These are phyloP conservation scores for Oreochromis mossambicus DNA, from an alignment of 2,797 vertebrate genomes.

Conservation along the genomic window DNA sequence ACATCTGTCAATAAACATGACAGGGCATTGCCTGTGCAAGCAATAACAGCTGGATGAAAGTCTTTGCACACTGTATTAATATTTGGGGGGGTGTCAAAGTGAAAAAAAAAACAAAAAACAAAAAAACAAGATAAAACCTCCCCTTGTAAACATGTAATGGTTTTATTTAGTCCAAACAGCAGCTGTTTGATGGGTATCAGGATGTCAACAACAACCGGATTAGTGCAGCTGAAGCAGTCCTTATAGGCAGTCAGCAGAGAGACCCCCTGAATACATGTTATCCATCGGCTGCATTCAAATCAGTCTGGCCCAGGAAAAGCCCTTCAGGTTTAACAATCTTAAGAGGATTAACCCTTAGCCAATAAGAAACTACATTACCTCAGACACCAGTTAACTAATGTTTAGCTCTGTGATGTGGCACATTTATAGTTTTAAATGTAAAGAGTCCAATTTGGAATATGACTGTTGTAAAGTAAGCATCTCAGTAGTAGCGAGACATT, in stretches of 20 bases:
- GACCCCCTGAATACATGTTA: constrained; percentile 16
- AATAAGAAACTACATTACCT: constrained; percentile 22
- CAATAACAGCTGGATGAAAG: not conserved
- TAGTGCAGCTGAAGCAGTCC: constrained; percentile 40
- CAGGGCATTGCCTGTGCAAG: not conserved
- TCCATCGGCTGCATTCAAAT: constrained; percentile 36
- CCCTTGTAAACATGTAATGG: not conserved
- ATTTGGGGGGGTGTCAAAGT: not conserved
- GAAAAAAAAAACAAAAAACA: not conserved
- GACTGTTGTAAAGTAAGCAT: not conserved
- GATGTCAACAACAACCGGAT: constrained; percentile 63
- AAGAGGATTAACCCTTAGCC: constrained; percentile 54
- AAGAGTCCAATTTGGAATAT: not conserved
- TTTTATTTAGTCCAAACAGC: not conserved
- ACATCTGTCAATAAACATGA: not conserved
- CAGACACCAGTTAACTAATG: constrained; percentile 15
- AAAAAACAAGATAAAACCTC: rapidly evolving
- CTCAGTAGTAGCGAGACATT: not conserved
- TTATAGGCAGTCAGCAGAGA: not conserved
- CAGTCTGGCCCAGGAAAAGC: constrained; percentile 34
- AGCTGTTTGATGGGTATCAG: constrained; percentile 49
- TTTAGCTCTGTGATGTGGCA: not conserved
- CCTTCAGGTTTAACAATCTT: constrained; percentile 37
- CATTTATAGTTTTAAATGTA: not conserved
- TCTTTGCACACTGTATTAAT: not conserved